Percentiles rank a stretch among this genome's conserved stretches.
phyloP scores from a whole-genome alignment of 2,888 invertebrate genomes.

The Drosophila lutescens region DNA sequence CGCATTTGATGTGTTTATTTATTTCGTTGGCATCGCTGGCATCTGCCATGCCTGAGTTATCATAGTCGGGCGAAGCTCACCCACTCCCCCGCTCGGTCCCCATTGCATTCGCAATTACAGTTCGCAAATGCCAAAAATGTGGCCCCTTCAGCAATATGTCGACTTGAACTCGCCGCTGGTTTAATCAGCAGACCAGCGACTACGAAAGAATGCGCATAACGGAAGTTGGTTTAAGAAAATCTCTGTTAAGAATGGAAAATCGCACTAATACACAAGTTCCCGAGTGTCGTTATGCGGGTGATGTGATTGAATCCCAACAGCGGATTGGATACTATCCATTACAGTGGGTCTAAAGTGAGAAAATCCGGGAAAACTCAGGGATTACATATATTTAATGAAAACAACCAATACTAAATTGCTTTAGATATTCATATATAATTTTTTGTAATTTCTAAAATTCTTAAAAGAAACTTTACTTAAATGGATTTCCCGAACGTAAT shows the following conservation, averaged over 20 bases:
- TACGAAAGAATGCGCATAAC: conserved; percentile 52
- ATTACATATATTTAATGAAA: too few relatives aligned
- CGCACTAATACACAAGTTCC: neutral
- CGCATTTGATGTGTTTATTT: conserved; percentile 64
- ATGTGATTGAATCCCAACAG: conserved; percentile 43
- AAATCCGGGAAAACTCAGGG: neutral
- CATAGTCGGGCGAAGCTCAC: conserved; percentile 4
- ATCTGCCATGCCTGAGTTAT: conserved; percentile 43
- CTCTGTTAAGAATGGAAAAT: conserved; percentile 7
- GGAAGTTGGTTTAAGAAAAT: conserved; percentile 56
- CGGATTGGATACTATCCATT: neutral
- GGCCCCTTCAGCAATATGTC: conserved; percentile 8
- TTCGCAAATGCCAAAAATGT: conserved; percentile 45
- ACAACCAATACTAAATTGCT: too few relatives aligned
- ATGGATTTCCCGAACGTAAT: neutral
- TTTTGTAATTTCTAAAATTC: too few relatives aligned
- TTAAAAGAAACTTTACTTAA: neutral
- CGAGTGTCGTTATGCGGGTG: conserved; percentile 30
- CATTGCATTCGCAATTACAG: conserved; percentile 37
- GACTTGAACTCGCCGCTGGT: conserved; percentile 18
- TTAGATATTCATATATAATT: too few relatives aligned
- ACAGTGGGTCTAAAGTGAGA: neutral
- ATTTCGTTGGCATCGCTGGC: conserved; percentile 42
- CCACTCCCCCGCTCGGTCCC: conserved; percentile 9
- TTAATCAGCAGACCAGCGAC: conserved; percentile 23